Percentiles rank a stretch among this genome's conserved stretches.
These are phyloP conservation scores for Tenualosa ilisha DNA, from an alignment of 2,797 vertebrate genomes.

Conservation along the genomic window DNA sequence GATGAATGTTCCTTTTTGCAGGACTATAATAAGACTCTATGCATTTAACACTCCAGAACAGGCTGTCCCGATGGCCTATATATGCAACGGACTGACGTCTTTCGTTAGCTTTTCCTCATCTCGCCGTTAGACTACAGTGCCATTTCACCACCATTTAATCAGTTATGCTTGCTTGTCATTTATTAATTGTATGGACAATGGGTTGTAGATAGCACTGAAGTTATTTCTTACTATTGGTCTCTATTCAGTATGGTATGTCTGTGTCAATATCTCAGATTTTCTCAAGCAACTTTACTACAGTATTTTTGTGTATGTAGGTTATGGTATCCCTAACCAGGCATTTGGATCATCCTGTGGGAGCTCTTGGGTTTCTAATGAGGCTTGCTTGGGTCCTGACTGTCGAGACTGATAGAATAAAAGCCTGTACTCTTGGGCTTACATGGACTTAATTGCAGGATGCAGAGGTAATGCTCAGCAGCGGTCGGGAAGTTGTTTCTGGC, in stretches of 20 bases:
- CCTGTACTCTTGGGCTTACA: background rate
- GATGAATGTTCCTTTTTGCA: background rate
- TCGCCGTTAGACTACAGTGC: background rate
- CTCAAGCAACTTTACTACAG: too few relatives aligned
- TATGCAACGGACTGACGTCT: background rate
- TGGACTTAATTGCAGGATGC: background rate
- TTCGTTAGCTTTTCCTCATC: background rate
- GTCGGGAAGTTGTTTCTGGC: background rate
- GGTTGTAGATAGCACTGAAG: background rate
- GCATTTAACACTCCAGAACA: background rate
- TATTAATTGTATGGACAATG: background rate
- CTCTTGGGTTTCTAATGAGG: background rate
- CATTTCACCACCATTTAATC: background rate
- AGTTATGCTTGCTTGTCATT: background rate
- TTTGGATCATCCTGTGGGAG: background rate
- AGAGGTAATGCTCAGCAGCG: background rate
- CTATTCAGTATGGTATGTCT: background rate
- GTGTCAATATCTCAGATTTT: background rate
- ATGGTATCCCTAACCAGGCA: background rate
- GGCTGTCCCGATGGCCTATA: constrained; percentile 5
- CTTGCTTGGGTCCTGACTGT: background rate
- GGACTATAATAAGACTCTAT: constrained; percentile 12
- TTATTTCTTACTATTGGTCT: background rate
- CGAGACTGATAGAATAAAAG: background rate
- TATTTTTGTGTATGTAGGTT: background rate